Evolutionary conservation across 2,888 invertebrate species (phyloP), one percentile per base, ranked within the genome.

Genomic region (Sericinus montela): DNA sequence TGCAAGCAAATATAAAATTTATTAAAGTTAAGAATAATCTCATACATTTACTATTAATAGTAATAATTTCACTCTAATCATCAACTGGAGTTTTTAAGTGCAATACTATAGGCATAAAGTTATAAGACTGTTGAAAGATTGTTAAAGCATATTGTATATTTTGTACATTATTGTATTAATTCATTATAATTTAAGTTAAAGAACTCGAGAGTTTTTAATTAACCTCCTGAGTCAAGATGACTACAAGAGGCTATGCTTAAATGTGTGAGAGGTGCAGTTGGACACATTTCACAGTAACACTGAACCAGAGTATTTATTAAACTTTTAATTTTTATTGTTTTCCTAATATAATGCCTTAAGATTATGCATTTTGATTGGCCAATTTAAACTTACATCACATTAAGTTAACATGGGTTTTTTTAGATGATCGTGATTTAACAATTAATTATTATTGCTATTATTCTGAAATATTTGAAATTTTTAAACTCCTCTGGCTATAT

Each of bases 51-150:
- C 48, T 57, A 53, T 47, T 32, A 39, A 45, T 60, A 59, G 54
- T 51, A 55, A 61, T 60, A 66, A 67, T 67, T 63, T 69, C 62
- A 62, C 61, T 57, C 51, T 53, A 56, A 56, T 52, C 56, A 48
- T 57, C 51, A 59, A 5, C 59, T 59, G 63, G 63, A 66, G 56
- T 63, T 62, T 38, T 59, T 63, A 65, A 67, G 87, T 88, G 88
- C 88, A 88, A 88, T 88, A 87, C 70, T 82, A 81, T 82, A 82
- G 79, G 70, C 75, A 75, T 80, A 82, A 84, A 80, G 75, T 70
- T 86, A 84, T 85, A 84, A 86, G 87, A 88, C 87, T 88, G 87
- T 88, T 88, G 78, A 83, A 82, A 80, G 74, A 82, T 84, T 85
- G 81, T 84, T 85, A 77, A 67, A 74, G 67, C 55, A 54, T 80